Evolutionary conservation across 2,113 vertebrate genomes (phyloP).

Genomic region (Platanista minor): DNA sequence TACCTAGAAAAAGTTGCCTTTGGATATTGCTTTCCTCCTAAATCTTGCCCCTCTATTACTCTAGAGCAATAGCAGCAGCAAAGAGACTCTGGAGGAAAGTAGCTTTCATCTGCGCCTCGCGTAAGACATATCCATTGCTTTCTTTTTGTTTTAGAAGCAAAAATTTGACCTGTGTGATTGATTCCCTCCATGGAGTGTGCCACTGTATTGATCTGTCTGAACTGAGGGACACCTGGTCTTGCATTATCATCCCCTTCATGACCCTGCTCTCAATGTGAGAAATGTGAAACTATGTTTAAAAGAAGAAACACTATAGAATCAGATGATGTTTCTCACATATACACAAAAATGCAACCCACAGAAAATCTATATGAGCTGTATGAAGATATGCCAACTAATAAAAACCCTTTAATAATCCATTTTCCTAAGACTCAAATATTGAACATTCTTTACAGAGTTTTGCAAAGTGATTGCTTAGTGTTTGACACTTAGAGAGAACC

Average conservation of each 20-base stretch:
- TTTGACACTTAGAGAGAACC: not conserved
- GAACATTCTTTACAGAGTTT: not conserved
- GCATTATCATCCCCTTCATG: not conserved
- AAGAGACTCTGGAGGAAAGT: not conserved
- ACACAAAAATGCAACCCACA: not conserved
- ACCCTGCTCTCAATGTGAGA: not conserved
- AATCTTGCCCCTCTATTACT: not conserved
- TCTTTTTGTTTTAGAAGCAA: slow-evolving; percentile 48
- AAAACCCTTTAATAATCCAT: not conserved
- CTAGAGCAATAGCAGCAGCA: not conserved
- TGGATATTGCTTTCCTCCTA: slow-evolving; percentile 40
- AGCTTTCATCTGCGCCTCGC: not conserved
- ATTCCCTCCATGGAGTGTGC: fast-evolving
- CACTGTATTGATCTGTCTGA: not conserved
- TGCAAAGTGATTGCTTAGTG: not conserved
- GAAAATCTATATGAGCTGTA: not conserved
- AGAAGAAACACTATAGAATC: not conserved
- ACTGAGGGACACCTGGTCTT: not conserved
- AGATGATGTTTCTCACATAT: not conserved
- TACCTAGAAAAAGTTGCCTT: slow-evolving; percentile 28
- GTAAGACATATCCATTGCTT: not conserved
- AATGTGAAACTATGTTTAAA: not conserved
- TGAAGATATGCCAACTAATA: not conserved
- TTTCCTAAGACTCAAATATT: not conserved
- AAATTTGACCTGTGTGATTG: not conserved